Conservation (phyloP, 2,113 vertebrate genomes). For the Acrocephalus arundinaceus region DNA sequence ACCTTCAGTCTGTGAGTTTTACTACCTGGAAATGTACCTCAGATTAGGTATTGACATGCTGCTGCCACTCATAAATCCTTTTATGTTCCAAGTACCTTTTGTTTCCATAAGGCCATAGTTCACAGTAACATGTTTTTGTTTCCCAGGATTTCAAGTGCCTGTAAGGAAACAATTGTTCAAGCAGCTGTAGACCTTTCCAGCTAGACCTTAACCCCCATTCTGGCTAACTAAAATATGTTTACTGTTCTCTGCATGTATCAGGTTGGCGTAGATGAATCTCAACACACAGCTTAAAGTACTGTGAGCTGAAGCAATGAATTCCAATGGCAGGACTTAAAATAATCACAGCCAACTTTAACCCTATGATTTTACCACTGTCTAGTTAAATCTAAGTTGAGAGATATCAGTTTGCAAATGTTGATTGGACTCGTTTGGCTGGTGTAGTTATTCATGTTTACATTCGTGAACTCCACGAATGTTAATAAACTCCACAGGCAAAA, state of each 20-base stretch:
- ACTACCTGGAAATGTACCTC: background rate
- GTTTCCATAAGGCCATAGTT: background rate
- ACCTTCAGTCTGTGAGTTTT: background rate
- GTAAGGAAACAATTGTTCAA: background rate
- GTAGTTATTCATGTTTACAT: background rate
- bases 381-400: background rate
- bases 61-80: background rate
- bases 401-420: background rate
- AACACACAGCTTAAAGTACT: background rate
- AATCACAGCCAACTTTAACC: background rate
- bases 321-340: constrained; percentile 14
- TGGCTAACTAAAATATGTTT: background rate
- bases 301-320: background rate
- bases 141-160: background rate
- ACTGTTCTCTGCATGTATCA: background rate
- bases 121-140: background rate
- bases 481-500: background rate
- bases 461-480: background rate
- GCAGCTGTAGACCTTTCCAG: background rate
- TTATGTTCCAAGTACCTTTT: background rate
- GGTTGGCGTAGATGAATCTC: background rate
- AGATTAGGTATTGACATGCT: background rate
- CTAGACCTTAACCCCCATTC: background rate
- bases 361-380: constrained; percentile 15
- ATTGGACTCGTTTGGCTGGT: background rate